Percentiles rank a stretch among this genome's conserved stretches.
phyloP scores from a whole-genome alignment of 2,888 invertebrate species.

The Tenthredo livida region DNA sequence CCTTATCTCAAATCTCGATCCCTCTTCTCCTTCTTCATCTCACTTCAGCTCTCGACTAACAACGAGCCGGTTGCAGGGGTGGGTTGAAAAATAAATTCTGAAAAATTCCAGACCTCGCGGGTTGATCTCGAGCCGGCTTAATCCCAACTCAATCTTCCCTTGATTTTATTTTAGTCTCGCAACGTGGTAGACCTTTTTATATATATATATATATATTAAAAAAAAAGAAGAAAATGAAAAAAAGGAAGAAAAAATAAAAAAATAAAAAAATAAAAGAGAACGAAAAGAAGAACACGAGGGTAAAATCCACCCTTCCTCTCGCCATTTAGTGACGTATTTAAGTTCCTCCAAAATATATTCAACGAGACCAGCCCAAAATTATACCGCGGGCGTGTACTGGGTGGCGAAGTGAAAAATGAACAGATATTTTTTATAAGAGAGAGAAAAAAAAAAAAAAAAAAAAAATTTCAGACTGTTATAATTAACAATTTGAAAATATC shows the following conservation, averaged over 20 bases:
- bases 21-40: not conserved
- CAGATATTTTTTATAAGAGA: not conserved
- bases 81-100: slow-evolving; percentile 15
- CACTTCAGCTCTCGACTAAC: not conserved
- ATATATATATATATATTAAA: not conserved
- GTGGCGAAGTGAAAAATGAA: not conserved
- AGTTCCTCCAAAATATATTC: slow-evolving; percentile 28
- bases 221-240: not conserved
- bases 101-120: slow-evolving; percentile 25
- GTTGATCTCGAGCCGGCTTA: slow-evolving; percentile 39
- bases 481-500: not conserved
- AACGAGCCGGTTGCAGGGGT: not conserved
- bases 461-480: not conserved
- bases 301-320: slow-evolving; percentile 32
- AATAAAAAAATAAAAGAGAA: not conserved
- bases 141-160: slow-evolving; percentile 43
- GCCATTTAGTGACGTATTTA: slow-evolving; percentile 37
- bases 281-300: slow-evolving; percentile 1
- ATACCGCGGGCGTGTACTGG: not conserved
- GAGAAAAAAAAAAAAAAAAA: not conserved
- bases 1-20: slow-evolving; percentile 33
- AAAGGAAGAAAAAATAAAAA: not conserved
- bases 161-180: slow-evolving; percentile 40
- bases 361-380: slow-evolving; percentile 11
- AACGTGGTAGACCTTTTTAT: slow-evolving; percentile 28